These are phyloP conservation scores for Lithobius niger DNA, from an alignment of 1,140 invertebrate genomes.

Conservation along the genomic window DNA sequence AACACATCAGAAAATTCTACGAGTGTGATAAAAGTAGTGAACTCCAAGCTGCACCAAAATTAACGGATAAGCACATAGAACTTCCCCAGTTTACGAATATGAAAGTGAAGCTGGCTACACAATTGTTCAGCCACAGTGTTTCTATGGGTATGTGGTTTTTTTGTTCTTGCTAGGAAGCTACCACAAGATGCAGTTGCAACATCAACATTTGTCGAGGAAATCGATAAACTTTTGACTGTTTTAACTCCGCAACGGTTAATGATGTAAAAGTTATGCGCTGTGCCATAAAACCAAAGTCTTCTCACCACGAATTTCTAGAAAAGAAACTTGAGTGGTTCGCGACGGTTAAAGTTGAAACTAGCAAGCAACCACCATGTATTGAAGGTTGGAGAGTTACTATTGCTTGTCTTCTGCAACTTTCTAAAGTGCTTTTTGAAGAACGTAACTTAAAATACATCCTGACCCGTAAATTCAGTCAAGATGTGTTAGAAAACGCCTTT, in stretches of 20 bases:
- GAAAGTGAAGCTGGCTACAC: constrained; percentile 12
- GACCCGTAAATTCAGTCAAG: neutral
- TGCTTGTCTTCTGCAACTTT: neutral
- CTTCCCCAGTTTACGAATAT: constrained; percentile 5
- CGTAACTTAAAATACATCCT: neutral
- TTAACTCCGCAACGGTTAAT: constrained; percentile 2
- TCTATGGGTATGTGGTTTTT: constrained; percentile 9
- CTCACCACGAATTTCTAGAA: neutral
- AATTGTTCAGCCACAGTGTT: constrained; percentile 12
- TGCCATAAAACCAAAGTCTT: neutral
- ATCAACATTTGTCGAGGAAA: constrained; percentile 10
- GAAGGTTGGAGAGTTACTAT: neutral
- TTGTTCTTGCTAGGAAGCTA: neutral
- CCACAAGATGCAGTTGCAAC: constrained; percentile 7
- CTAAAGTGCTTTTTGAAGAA: neutral
- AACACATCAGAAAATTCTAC: neutral
- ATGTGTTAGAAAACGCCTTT: neutral
- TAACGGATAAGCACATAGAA: constrained; percentile 10
- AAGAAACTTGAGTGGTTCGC: neutral
- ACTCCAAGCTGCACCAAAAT: constrained; percentile 7
- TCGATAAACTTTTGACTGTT: constrained; percentile 13
- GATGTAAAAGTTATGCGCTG: neutral
- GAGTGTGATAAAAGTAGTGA: neutral
- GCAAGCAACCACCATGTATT: neutral
- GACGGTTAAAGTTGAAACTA: neutral